Percentiles rank a stretch among this genome's conserved stretches.
Evolutionary conservation across 2,888 invertebrate species (phyloP).

Genomic region (Netelia inedita): DNA sequence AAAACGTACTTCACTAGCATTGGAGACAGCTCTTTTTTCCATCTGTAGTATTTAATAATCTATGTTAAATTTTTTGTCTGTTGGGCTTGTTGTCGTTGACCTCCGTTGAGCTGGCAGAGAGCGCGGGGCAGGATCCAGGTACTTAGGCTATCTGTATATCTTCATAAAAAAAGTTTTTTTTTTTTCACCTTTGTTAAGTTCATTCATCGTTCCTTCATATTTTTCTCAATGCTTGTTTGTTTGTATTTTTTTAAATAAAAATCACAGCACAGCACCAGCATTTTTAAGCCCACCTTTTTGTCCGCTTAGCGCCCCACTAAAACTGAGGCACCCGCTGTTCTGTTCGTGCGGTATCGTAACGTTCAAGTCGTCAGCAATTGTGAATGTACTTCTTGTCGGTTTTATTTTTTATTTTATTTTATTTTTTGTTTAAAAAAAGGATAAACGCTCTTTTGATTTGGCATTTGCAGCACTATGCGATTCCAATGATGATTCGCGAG

Average conservation of each 20-base stretch:
- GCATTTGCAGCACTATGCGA: slow-evolving; percentile 79
- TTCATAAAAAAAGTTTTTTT: slow-evolving; percentile 77
- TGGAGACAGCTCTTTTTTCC: slow-evolving; percentile 71
- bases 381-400: slow-evolving; percentile 66
- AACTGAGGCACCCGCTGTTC: slow-evolving; percentile 76
- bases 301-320: slow-evolving; percentile 78
- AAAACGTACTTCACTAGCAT: slow-evolving; percentile 70
- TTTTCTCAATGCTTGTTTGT: slow-evolving; percentile 63
- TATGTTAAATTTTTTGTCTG: slow-evolving; percentile 61
- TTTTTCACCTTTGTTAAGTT: slow-evolving; percentile 49
- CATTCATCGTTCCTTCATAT: slow-evolving; percentile 54
- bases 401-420: slow-evolving; percentile 44
- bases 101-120: slow-evolving; percentile 76
- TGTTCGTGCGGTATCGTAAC: slow-evolving; percentile 55
- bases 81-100: slow-evolving; percentile 49
- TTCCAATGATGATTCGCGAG: slow-evolving; percentile 62
- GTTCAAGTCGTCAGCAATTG: slow-evolving; percentile 63
- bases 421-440: slow-evolving; percentile 58
- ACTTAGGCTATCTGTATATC: slow-evolving; percentile 83
- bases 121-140: slow-evolving; percentile 82
- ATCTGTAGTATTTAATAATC: slow-evolving; percentile 73
- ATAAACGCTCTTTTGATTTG: slow-evolving; percentile 77
- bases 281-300: slow-evolving; percentile 79
- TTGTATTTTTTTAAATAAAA: slow-evolving; percentile 79
- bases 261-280: slow-evolving; percentile 84